Conservation (phyloP, 2,888 invertebrate species). For the Chrysolina americana region DNA sequence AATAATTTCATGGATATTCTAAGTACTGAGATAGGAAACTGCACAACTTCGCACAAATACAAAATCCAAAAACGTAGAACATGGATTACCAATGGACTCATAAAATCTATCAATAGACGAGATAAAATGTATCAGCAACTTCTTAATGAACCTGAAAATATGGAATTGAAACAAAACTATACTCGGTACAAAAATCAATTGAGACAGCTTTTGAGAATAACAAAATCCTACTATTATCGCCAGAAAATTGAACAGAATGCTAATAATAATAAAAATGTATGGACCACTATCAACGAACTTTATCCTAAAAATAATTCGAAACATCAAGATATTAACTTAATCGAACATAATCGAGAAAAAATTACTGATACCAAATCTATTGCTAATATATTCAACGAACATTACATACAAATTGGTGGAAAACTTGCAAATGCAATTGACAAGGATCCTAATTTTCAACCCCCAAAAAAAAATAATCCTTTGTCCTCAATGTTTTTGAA, state of each 20-base stretch:
- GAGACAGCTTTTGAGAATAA: constrained; percentile 12
- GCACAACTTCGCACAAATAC: constrained; percentile 16
- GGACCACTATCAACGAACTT: constrained; percentile 28
- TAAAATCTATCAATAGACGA: constrained; percentile 27
- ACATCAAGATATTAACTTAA: constrained; percentile 15
- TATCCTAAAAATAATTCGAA: constrained; percentile 24
- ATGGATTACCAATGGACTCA: constrained; percentile 29
- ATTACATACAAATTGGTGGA: constrained; percentile 12
- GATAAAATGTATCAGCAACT: constrained; percentile 27
- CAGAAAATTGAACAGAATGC: constrained; percentile 23
- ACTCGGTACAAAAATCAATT: constrained; percentile 6
- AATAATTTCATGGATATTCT: constrained; percentile 11
- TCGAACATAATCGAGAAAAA: constrained; percentile 17
- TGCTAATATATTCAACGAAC: constrained; percentile 14
- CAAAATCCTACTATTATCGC: constrained; percentile 20
- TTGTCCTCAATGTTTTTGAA: no score
- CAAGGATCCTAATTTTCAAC: background rate
- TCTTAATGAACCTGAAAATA: constrained; percentile 22
- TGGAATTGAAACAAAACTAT: constrained; percentile 23
- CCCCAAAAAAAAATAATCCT: background rate
- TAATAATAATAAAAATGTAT: constrained; percentile 25
- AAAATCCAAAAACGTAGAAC: constrained; percentile 28
- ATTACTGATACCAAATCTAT: constrained; percentile 12
- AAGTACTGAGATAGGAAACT: constrained; percentile 12
- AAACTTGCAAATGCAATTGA: background rate